These are phyloP conservation scores for Limnephilus lunatus DNA, from an alignment of 2,888 invertebrate genomes.

Conservation along the genomic window DNA sequence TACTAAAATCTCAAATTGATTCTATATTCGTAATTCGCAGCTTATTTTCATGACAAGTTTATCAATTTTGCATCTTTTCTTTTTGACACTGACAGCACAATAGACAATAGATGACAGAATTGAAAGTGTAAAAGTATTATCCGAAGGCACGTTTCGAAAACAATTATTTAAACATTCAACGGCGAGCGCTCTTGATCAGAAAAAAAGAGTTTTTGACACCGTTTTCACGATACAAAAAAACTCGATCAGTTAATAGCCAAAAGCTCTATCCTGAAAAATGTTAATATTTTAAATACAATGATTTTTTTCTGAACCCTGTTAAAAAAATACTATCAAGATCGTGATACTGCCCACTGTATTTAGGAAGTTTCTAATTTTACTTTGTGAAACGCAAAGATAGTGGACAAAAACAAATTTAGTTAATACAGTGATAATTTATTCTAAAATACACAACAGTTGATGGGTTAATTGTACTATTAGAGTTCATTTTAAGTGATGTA, in stretches of 20 bases:
- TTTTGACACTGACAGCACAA: slow-evolving; percentile 40
- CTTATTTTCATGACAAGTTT: background rate
- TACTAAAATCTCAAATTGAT: background rate
- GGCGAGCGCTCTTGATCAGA: background rate
- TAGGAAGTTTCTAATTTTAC: too few species aligned
- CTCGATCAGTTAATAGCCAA: background rate
- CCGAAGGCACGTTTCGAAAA: background rate
- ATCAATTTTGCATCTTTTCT: background rate
- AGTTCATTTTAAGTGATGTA: too few species aligned
- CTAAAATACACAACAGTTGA: too few species aligned
- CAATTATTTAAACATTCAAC: background rate
- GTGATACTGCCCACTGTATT: too few species aligned
- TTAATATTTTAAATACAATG: background rate
- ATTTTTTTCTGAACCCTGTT: background rate
- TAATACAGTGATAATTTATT: too few species aligned
- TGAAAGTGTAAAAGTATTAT: background rate
- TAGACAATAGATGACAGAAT: background rate
- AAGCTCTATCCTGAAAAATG: background rate
- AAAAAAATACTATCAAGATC: background rate
- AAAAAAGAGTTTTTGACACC: too few species aligned
- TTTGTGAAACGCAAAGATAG: too few species aligned
- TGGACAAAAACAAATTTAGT: too few species aligned
- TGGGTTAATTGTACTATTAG: too few species aligned
- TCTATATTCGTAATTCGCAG: background rate
- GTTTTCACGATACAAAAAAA: too few species aligned